Evolutionary conservation across 2,797 vertebrate species (phyloP), one percentile per base, ranked within the genome.

Genomic region (Mus minutoides): DNA sequence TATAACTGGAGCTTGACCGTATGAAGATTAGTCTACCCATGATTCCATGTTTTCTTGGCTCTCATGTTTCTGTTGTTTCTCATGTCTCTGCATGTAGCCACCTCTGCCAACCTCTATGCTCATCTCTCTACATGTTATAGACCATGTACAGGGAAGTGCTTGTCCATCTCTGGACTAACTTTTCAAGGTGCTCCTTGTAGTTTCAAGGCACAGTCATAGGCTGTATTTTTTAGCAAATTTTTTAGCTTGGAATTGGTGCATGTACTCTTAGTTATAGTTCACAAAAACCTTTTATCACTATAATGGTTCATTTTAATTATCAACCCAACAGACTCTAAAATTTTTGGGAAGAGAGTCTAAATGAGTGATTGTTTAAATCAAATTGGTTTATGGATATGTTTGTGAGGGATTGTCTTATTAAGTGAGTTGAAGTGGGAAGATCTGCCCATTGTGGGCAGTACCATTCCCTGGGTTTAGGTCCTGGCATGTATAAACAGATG

Each of bases 221-320:
- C 12, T 82, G 40, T 8, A 29, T 75, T 93, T 93, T 94, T 85
- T 78, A 67, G 40, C 17, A 88, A 82, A n/a, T n/a, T n/a, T n/a
- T n/a, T n/a, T n/a, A n/a, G 12, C 58, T 73, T 85, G 34, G 26
- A 90, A 40, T 24, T 58, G 43, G 73, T 7, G 1, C 22, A 19
- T 0, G 29, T 3, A 77, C 31, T 76, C 80, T 93, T 24, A 88
- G 16, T 34, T 77, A 19, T 73, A 60, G 77, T n/a, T 89, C 43
- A 60, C 29, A n/a, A 43, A 94, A 92, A 4, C 14, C 21, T 88
- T 62, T 29, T 77, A 3, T n/a, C 31, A 49, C 60, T 24, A 49
- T 49, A 29, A 19, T 84, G 5, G 26, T 64, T 84, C 19, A 2
- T 84, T 64, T 84, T 62, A 84, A 75, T 75, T 75, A 75, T 43